Evolutionary conservation across 2,888 invertebrate genomes (phyloP).

Genomic region (Laothoe populi): DNA sequence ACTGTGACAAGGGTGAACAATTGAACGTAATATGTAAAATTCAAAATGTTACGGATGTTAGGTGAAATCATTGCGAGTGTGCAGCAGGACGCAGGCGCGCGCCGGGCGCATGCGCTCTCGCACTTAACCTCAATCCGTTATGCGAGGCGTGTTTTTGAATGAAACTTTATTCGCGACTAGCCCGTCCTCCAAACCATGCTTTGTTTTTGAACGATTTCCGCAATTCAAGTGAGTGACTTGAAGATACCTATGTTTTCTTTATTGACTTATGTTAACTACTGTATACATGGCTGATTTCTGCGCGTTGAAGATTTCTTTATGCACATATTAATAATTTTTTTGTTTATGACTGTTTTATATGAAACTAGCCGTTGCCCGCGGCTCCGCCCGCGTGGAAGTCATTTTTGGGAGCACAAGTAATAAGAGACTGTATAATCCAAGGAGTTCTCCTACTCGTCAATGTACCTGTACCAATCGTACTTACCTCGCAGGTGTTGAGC

Average conservation of each 20-base stretch:
- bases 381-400: too few relatives aligned
- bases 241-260: background rate
- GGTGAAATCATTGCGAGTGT: slow-evolving; percentile 78
- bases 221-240: slow-evolving; percentile 28
- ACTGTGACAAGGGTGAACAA: slow-evolving; percentile 44
- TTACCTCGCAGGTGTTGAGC: too few relatives aligned
- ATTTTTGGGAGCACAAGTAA: too few relatives aligned
- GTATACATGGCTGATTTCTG: too few relatives aligned
- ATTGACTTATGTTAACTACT: background rate
- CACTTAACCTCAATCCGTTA: slow-evolving; percentile 82
- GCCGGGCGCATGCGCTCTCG: slow-evolving; percentile 71
- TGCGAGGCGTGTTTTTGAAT: slow-evolving; percentile 82
- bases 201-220: slow-evolving; percentile 65
- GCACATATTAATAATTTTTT: too few relatives aligned
- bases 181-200: slow-evolving; percentile 66
- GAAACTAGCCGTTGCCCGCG: too few relatives aligned
- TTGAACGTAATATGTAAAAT: slow-evolving; percentile 47
- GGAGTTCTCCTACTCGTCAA: too few relatives aligned
- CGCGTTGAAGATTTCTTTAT: too few relatives aligned
- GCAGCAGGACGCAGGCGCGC: slow-evolving; percentile 61
- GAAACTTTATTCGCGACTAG: slow-evolving; percentile 72
- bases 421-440: too few relatives aligned
- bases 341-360: too few relatives aligned
- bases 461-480: too few relatives aligned
- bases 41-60: slow-evolving; percentile 66